Base-by-base conservation (phyloP, 2,888 invertebrate genomes). In the Erpobdella octoculata region DNA sequence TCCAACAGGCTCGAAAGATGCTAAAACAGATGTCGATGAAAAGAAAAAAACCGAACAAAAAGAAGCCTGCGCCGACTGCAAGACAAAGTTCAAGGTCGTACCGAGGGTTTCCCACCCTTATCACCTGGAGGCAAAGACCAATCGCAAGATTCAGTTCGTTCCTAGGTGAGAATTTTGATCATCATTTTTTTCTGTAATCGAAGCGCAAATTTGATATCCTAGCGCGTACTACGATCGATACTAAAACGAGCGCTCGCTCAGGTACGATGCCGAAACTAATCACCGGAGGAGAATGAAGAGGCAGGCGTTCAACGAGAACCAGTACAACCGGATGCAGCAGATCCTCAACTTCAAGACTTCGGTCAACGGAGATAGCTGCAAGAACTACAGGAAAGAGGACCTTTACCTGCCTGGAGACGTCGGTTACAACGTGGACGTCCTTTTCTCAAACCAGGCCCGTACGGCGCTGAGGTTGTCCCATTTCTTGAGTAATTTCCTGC, bases 381-480 rank as follows among this genome's bases (percentile, higher is more conserved):
- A 67, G 9, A 64, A 71, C 21, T 70, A 65, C 59, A 78, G 77
- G 72, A 75, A 71, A 33, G 77, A 78, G 12, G 79, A 79, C 67
- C 71, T 77, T 37, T 78, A 80, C 70, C 84, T 95, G 58, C 90
- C 90, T 68, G 95, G 95, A 0, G 94, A 95, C 81, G 88, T 92
- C 64, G 89, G 89, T 46, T 92, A 85, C 80, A 94, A 93, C 0
- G 90, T 91, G 0, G 89, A 92, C 78, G 89, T 90, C 74, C 93
- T 92, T 82, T 92, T 93, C 79, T 80, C 91, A 80, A 93, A 93
- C 80, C 93, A 97, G 85, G 96, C 95, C 0, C 90, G 93, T 83
- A 93, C 93, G 90, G 97, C 96, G 2, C 87, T 94, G n/a, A 88
- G 96, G 65, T 85, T 96, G 69, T 91, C 96, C 0, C 95, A 97